Conservation (phyloP, 2,797 vertebrate species). For the Garrulus glandarius region DNA sequence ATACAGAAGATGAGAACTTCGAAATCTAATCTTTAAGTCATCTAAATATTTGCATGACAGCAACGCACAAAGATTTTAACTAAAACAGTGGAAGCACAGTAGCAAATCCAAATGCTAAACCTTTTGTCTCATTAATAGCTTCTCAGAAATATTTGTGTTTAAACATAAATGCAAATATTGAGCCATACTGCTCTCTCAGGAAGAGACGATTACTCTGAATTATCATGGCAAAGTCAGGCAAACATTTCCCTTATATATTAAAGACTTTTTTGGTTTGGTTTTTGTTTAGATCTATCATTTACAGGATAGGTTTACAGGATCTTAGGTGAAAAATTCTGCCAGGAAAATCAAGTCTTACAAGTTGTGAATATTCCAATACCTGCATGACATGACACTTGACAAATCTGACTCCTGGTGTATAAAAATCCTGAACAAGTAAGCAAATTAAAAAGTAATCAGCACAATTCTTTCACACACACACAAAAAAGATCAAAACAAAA, state of each 20-base stretch:
- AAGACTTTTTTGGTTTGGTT: not conserved
- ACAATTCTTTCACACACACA: not conserved
- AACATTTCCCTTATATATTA: not conserved
- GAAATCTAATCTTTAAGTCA: constrained; percentile 33
- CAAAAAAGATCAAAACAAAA: not conserved
- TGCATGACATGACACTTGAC: not conserved
- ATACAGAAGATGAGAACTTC: not conserved
- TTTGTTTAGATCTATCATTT: not conserved
- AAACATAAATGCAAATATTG: not conserved
- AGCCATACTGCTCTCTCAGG: not conserved
- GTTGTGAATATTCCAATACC: not conserved
- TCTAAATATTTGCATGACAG: constrained; percentile 64
- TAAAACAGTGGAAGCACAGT: constrained; percentile 39
- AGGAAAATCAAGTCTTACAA: not conserved
- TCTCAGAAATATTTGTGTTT: not conserved
- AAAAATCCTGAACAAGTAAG: not conserved
- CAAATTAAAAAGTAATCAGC: not conserved
- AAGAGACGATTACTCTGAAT: not conserved
- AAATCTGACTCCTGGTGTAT: not conserved
- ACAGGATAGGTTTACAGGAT: not conserved
- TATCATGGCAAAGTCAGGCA: not conserved
- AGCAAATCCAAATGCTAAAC: not conserved
- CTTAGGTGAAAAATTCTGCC: not conserved
- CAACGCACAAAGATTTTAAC: constrained; percentile 22
- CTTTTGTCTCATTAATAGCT: not conserved